Conservation (phyloP, 1,140 invertebrate genomes). For the Acarapis woodi region DNA sequence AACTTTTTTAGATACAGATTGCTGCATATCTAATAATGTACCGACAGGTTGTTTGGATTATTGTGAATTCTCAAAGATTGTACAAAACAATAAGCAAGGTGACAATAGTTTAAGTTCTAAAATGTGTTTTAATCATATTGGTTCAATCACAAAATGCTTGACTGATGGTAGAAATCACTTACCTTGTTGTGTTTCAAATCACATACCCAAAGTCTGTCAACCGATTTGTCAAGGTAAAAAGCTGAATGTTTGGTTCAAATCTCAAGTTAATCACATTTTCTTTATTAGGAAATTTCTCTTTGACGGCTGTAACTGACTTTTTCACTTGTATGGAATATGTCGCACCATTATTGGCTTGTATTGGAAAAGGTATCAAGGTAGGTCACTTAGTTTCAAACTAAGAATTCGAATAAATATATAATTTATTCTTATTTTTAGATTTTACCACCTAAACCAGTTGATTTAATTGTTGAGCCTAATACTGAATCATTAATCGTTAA, state of each 20-base stretch:
- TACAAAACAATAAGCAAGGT: conserved; percentile 38
- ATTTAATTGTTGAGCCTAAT: conserved; percentile 30
- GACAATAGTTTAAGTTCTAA: conserved; percentile 35
- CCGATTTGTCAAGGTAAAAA: conserved; percentile 50
- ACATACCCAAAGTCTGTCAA: conserved; percentile 47
- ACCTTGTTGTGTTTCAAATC: conserved; percentile 43
- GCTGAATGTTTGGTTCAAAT: too few species aligned
- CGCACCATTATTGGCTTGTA: conserved; percentile 40
- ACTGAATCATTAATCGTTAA: neutral
- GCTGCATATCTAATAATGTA: conserved; percentile 35
- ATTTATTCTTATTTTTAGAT: too few species aligned
- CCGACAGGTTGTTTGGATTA: conserved; percentile 35
- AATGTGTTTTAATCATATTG: conserved; percentile 40
- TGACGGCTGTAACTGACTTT: conserved; percentile 48
- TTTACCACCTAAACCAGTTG: conserved; percentile 31
- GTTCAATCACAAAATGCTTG: conserved; percentile 34
- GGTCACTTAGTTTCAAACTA: too few species aligned
- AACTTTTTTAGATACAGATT: conserved; percentile 29
- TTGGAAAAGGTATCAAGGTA: conserved; percentile 10
- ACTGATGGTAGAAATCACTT: conserved; percentile 47
- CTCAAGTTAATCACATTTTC: too few species aligned
- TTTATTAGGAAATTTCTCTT: conserved; percentile 46
- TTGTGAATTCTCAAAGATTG: conserved; percentile 45
- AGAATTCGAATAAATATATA: too few species aligned
- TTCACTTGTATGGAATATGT: conserved; percentile 49